Base-by-base conservation (phyloP, 1,140 invertebrate species). In the Temnothorax nylanderi region DNA sequence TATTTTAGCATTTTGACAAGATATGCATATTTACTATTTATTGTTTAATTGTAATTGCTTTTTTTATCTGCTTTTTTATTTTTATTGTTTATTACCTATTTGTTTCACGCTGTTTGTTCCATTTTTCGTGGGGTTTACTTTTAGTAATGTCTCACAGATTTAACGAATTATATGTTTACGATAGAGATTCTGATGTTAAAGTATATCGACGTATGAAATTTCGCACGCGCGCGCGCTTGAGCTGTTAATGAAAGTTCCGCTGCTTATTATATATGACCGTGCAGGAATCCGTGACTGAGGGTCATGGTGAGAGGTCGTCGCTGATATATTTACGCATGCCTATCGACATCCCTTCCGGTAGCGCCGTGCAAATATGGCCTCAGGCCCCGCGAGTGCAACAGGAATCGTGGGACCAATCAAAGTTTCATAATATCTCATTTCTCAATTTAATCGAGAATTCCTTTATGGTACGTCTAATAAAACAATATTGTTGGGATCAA, bases 251-350 rank as follows among this genome's bases (percentile, higher is more conserved):
- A 80, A 80, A 80, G 77, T 80, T 69, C 47, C 77, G 34, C 77
- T 80, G 77, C 64, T 69, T 80, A 80, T 80, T 80, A 80, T 56
- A 80, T 64, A 77, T 78, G 64, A 75, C 13, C 56, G 65, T 21
- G 37, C 80, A 44, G 62, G 67, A 72, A 82, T 56, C 51, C 86
- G 49, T 51, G 80, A n/a, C 71, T 69, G 26, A 60, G 75, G 88
- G 90, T 90, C 85, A 78, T 87, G 87, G 80, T 41, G 71, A 88
- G 84, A 86, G 86, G 91, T 88, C 78, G 86, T 75, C 75, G 87
- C 58, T 65, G 32, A 91, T 87, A 85, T 91, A 90, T 90, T 86
- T 84, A 89, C 84, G 87, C 82, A 75, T 58, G 56, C 67, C 11
- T 41, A 80, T 80, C 62, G 77, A 80, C 77, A 41, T 80, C 64